Evolutionary conservation across 2,113 vertebrate species (phyloP).

Genomic region (Nestor notabilis): DNA sequence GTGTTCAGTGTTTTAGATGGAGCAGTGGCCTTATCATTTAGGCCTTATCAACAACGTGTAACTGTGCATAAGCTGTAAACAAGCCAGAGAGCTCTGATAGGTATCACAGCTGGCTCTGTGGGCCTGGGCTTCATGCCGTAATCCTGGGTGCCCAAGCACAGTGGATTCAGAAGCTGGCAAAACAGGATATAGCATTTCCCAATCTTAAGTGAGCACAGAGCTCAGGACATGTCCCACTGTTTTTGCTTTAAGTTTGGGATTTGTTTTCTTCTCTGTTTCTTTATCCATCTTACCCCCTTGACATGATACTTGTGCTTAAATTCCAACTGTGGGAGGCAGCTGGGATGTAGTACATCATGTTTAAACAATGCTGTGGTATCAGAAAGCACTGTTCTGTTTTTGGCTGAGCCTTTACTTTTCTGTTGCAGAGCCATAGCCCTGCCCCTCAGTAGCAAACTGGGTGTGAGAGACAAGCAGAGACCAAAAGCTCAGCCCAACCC

Average conservation of each 20-base stretch:
- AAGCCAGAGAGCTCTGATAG: accelerated
- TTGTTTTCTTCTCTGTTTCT: background rate
- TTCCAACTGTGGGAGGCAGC: background rate
- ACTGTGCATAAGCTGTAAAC: background rate
- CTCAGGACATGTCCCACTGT: background rate
- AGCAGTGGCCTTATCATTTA: background rate
- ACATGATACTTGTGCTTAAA: background rate
- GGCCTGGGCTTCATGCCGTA: background rate
- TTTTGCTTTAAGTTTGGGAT: background rate
- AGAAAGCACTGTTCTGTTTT: background rate
- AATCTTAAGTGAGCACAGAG: background rate
- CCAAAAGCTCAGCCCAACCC: conserved; percentile 69
- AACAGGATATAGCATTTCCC: background rate
- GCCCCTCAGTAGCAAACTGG: conserved; percentile 80
- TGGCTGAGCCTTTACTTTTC: background rate
- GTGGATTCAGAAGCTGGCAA: background rate
- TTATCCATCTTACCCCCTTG: background rate
- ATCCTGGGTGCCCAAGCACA: background rate
- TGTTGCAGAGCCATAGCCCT: conserved; percentile 76
- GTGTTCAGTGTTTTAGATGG: background rate
- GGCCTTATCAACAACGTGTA: background rate
- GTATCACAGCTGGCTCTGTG: background rate
- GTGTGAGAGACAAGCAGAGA: conserved; percentile 78
- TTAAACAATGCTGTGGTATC: background rate
- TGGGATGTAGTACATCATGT: background rate